A percentile compares a stretch with the other conserved stretches of the same genome.
Evolutionary conservation across 2,113 vertebrate species (phyloP).

Genomic region (Anhinga anhinga): DNA sequence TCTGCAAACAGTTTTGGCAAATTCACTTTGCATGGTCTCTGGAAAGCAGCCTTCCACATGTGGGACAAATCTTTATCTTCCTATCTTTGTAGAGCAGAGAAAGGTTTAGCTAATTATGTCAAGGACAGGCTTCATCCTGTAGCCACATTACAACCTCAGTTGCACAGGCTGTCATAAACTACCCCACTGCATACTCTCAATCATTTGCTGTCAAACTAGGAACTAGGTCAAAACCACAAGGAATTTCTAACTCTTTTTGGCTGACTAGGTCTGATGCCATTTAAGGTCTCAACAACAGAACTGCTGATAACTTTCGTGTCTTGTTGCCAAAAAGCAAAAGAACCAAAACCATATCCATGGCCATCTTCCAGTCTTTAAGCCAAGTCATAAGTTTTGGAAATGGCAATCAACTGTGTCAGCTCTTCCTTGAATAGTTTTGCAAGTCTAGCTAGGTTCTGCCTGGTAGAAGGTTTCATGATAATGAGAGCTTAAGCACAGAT

Average conservation of each 20-base stretch:
- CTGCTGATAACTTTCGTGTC: constrained; percentile 16
- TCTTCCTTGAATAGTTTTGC: constrained; percentile 24
- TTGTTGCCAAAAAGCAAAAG: not conserved
- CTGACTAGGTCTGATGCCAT: not conserved
- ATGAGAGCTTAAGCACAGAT: not conserved
- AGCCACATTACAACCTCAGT: not conserved
- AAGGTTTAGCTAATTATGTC: not conserved
- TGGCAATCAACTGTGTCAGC: constrained; percentile 14
- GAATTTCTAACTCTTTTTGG: constrained; percentile 29
- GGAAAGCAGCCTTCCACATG: constrained; percentile 25
- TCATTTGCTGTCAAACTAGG: constrained; percentile 28
- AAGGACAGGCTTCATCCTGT: not conserved
- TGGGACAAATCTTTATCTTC: constrained; percentile 29
- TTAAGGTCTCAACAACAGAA: constrained; percentile 9
- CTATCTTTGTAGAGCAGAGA: not conserved
- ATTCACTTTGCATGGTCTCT: not conserved
- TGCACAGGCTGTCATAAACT: not conserved
- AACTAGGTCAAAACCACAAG: constrained; percentile 50
- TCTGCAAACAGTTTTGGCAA: constrained; percentile 8
- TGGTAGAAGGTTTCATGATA: not conserved
- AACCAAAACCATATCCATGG: not conserved
- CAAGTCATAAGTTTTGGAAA: constrained; percentile 27
- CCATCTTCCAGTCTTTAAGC: constrained; percentile 42
- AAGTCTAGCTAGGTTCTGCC: constrained; percentile 2
- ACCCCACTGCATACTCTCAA: not conserved